These are phyloP conservation scores for Caenorhabditis inopinata DNA, from an alignment of 1,140 invertebrate genomes.

Conservation along the genomic window DNA sequence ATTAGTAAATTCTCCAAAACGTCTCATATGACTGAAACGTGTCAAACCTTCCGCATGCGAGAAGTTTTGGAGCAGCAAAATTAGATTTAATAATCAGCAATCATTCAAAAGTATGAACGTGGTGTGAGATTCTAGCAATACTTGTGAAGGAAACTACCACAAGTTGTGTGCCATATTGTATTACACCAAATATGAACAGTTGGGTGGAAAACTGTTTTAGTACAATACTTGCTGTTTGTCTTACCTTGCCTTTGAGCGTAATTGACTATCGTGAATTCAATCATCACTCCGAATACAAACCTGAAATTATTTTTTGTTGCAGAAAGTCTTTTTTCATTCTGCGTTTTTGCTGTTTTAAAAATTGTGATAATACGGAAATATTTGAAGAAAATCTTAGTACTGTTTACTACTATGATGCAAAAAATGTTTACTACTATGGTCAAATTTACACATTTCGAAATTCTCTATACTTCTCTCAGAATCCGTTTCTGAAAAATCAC, in stretches of 20 bases:
- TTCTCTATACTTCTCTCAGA: neutral
- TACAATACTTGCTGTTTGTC: neutral
- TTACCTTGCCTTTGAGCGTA: slow-evolving; percentile 56
- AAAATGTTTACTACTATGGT: too few relatives aligned
- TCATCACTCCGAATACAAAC: slow-evolving; percentile 56
- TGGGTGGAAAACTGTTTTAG: too few relatives aligned
- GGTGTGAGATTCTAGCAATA: slow-evolving; percentile 10
- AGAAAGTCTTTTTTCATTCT: too few relatives aligned
- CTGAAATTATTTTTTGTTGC: slow-evolving; percentile 4
- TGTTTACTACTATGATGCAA: too few relatives aligned
- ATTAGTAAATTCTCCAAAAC: slow-evolving; percentile 27
- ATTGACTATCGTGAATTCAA: slow-evolving; percentile 57
- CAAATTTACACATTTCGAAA: too few relatives aligned
- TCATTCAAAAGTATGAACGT: neutral
- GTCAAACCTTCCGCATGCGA: too few relatives aligned
- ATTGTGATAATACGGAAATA: neutral
- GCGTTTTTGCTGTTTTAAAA: neutral
- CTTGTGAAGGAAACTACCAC: slow-evolving; percentile 30
- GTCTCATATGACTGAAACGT: neutral
- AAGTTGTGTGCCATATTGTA: slow-evolving; percentile 10
- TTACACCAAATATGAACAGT: neutral
- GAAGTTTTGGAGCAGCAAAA: neutral
- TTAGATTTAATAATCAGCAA: neutral
- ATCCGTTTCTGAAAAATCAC: neutral
- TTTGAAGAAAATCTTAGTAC: too few relatives aligned